Evolutionary conservation across 1,140 invertebrate species (phyloP).

Genomic region (Drosophila chauvacae): DNA sequence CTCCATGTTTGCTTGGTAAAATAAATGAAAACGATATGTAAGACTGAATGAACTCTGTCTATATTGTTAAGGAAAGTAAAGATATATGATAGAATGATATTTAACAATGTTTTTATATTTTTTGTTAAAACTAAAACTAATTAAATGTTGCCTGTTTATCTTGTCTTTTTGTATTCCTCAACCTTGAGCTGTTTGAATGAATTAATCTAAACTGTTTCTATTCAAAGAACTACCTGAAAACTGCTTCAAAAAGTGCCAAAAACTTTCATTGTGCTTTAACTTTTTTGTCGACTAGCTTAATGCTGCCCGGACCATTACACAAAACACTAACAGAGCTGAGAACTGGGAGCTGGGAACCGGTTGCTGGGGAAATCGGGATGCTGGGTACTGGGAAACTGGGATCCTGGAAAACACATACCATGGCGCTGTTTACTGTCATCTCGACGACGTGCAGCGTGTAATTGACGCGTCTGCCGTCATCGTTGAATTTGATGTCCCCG

Average conservation of each 20-base stretch:
- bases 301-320: conserved; percentile 32
- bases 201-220: neutral
- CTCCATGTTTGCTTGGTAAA: neutral
- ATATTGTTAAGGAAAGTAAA: too few relatives aligned
- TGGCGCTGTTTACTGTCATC: conserved; percentile 88
- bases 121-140: too few relatives aligned
- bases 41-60: neutral
- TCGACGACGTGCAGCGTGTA: conserved; percentile 97
- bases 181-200: neutral
- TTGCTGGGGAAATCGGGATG: neutral
- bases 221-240: neutral
- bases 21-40: neutral
- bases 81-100: too few relatives aligned
- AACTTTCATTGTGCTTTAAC: conserved; percentile 18
- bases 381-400: neutral
- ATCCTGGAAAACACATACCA: conserved; percentile 55
- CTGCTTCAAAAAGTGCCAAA: neutral
- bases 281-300: conserved; percentile 13
- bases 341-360: neutral
- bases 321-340: conserved; percentile 1
- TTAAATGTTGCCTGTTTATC: neutral
- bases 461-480: conserved; percentile 93
- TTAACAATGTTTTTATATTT: too few relatives aligned
- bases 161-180: neutral
- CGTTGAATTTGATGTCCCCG: conserved; percentile 94